These are phyloP conservation scores for Bryconaethiops microstoma DNA, from an alignment of 2,797 vertebrate genomes.

Conservation along the genomic window DNA sequence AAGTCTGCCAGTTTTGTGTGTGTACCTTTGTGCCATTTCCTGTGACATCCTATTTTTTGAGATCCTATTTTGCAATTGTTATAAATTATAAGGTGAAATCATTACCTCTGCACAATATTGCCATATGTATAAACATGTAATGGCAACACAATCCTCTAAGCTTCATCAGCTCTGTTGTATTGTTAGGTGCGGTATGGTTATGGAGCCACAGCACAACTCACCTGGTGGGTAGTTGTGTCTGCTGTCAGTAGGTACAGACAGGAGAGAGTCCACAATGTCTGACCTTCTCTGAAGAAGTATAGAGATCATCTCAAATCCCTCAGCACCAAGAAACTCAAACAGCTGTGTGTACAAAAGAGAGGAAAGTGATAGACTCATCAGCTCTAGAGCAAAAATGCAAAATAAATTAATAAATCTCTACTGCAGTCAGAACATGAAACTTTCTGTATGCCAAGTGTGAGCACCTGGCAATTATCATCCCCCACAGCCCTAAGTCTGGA, in stretches of 20 bases:
- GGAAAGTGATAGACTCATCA: constrained; percentile 16
- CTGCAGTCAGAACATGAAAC: constrained; percentile 28
- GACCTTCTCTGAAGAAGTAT: constrained; percentile 88
- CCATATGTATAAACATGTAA: not conserved
- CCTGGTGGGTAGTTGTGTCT: constrained; percentile 79
- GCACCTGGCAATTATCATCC: constrained; percentile 73
- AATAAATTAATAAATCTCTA: not conserved
- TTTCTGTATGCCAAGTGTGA: constrained; percentile 61
- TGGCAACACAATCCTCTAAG: not conserved
- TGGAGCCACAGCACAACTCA: constrained; percentile 65
- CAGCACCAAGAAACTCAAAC: constrained; percentile 92
- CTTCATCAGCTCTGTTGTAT: not conserved
- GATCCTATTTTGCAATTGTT: not conserved
- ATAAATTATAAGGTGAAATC: not conserved
- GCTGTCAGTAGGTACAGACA: constrained; percentile 77
- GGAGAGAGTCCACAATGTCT: constrained; percentile 84
- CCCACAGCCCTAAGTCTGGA: constrained; percentile 52
- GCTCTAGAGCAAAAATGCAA: not conserved
- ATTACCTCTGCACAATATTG: not conserved
- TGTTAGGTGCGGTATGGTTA: not conserved
- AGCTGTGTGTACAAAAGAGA: constrained; percentile 72
- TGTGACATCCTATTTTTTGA: too few relatives aligned
- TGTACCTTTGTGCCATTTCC: too few relatives aligned
- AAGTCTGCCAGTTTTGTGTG: too few relatives aligned
- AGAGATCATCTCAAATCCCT: constrained; percentile 94